Conservation (phyloP, 2,113 vertebrate genomes). For the Scolopax mira region DNA sequence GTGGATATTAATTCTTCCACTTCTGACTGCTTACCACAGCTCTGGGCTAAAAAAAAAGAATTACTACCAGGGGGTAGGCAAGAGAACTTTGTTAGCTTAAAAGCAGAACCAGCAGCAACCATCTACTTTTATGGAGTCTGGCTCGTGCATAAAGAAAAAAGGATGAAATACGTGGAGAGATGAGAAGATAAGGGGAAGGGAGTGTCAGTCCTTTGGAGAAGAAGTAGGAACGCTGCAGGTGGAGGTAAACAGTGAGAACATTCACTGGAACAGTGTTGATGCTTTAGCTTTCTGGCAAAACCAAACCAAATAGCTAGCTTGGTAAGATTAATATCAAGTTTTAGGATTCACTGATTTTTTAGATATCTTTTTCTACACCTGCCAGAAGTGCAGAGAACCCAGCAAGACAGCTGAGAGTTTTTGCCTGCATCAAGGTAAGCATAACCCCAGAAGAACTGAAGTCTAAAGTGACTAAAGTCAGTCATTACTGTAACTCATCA, state of each 20-base stretch:
- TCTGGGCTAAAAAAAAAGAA: background rate
- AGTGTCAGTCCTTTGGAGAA: background rate
- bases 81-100: background rate
- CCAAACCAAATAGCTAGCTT: background rate
- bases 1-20: background rate
- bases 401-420: background rate
- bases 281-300: background rate
- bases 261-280: background rate
- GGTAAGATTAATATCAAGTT: background rate
- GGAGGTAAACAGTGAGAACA: background rate
- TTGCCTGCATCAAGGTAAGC: background rate
- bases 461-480: background rate
- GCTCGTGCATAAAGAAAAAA: background rate
- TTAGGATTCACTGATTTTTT: background rate
- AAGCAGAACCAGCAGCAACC: slow-evolving; percentile 7
- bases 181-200: background rate
- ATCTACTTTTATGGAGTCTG: background rate
- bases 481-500: background rate
- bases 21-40: background rate
- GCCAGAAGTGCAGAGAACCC: background rate
- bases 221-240: background rate
- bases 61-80: background rate
- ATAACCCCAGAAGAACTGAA: background rate
- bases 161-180: background rate
- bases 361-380: background rate